Percentiles rank a stretch among this genome's conserved stretches.
Conservation (phyloP, 2,888 invertebrate species). For the Cataglyphis albicans region DNA sequence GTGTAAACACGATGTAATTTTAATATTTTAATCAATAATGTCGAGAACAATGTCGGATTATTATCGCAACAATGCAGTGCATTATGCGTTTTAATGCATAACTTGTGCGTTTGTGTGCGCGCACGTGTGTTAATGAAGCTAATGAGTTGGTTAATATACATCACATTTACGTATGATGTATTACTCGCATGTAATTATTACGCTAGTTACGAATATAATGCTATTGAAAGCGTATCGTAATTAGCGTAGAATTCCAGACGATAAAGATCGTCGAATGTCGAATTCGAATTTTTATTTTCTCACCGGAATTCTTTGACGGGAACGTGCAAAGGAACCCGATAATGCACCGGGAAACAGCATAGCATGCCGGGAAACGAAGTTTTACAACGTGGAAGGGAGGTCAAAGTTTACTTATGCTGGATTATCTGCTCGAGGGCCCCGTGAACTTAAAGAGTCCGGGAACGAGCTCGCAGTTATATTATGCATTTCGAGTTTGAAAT, state of each 20-base stretch:
- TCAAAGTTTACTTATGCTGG: conserved; percentile 59
- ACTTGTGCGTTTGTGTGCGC: background rate
- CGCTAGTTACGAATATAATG: conserved; percentile 37
- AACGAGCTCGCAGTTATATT: conserved; percentile 69
- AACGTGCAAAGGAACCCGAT: conserved; percentile 24
- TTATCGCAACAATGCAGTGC: conserved; percentile 38
- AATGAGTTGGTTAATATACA: conserved; percentile 57
- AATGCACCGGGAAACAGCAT: conserved; percentile 30
- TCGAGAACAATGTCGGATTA: conserved; percentile 27
- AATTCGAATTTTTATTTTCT: conserved; percentile 30
- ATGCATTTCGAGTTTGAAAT: conserved; percentile 63
- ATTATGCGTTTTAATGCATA: conserved; percentile 25
- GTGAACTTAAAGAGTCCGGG: conserved; percentile 62
- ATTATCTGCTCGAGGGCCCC: conserved; percentile 58
- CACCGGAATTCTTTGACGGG: conserved; percentile 14
- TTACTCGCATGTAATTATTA: conserved; percentile 38
- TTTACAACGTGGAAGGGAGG: conserved; percentile 22
- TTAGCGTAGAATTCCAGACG: conserved; percentile 31
- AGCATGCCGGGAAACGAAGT: conserved; percentile 48
- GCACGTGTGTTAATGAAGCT: conserved; percentile 49
- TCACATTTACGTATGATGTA: conserved; percentile 46
- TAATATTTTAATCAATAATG: conserved; percentile 21
- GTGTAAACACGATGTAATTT: background rate
- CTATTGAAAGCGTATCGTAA: conserved; percentile 40
- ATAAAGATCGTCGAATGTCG: background rate